Evolutionary conservation across 53 echinoderm and acorn worm genomes (phyloP).

Genomic region (Astropecten irregularis): DNA sequence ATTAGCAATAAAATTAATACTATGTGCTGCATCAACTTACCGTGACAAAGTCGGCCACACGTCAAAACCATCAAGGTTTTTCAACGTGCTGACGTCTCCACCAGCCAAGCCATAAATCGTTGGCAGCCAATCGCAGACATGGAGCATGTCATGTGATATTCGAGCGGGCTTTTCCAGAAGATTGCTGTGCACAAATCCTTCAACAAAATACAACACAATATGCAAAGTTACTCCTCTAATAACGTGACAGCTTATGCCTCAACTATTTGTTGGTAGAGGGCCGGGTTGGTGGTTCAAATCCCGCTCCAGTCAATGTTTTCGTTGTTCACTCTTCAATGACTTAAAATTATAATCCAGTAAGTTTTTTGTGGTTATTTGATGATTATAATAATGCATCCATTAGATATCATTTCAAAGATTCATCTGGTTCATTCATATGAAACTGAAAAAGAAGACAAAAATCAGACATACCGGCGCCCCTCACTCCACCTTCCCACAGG

Average conservation of each 20-base stretch:
- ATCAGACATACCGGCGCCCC: slow-evolving; percentile 70
- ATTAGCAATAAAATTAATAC: too few species aligned
- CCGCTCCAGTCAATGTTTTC: too few species aligned
- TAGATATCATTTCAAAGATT: too few species aligned
- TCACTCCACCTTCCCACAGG: slow-evolving; percentile 90
- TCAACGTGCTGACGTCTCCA: slow-evolving; percentile 56
- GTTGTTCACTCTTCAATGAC: too few species aligned
- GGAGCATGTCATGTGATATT: slow-evolving; percentile 78
- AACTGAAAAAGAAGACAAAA: too few species aligned
- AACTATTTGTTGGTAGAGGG: too few species aligned
- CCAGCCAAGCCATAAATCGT: slow-evolving; percentile 83
- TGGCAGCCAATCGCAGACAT: slow-evolving; percentile 91
- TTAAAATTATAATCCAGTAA: too few species aligned
- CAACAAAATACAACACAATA: neutral
- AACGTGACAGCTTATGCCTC: neutral
- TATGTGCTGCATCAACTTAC: slow-evolving; percentile 20
- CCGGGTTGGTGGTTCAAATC: too few species aligned
- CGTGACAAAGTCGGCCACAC: slow-evolving; percentile 73
- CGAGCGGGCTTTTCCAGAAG: slow-evolving; percentile 68
- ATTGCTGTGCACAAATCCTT: slow-evolving; percentile 69
- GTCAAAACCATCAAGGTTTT: slow-evolving; percentile 74
- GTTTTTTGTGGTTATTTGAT: too few species aligned
- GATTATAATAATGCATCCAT: too few species aligned
- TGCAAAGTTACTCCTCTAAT: neutral
- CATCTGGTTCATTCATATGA: too few species aligned